Evolutionary conservation across 2,888 invertebrate genomes (phyloP).

Genomic region (Abrostola tripartita): DNA sequence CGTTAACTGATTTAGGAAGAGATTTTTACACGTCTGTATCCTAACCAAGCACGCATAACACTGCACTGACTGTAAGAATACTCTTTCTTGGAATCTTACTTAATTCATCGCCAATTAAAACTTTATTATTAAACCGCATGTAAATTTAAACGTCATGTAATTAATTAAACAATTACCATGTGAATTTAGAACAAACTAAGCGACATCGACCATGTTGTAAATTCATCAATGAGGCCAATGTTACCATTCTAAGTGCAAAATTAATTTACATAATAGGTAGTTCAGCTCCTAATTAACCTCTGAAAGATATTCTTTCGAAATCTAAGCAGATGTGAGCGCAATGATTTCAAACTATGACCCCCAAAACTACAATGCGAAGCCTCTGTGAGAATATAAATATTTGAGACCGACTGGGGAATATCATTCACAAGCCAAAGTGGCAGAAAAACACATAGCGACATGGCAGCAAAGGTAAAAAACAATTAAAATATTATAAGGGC

Average conservation of each 20-base stretch:
- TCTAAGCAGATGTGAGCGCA: conserved; percentile 64
- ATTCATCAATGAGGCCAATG: conserved; percentile 60
- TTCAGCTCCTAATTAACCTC: conserved; percentile 71
- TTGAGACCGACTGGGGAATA: conserved; percentile 61
- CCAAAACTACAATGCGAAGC: conserved; percentile 69
- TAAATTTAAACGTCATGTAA: conserved; percentile 15
- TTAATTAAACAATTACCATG: conserved; percentile 19
- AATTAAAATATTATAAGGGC: conserved; percentile 6
- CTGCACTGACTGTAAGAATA: not conserved
- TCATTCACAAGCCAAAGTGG: conserved; percentile 69
- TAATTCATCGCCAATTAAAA: not conserved
- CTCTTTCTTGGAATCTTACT: not conserved
- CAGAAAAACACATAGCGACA: conserved; percentile 64
- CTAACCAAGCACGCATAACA: not conserved
- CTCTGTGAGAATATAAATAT: conserved; percentile 75
- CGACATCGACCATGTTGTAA: conserved; percentile 45
- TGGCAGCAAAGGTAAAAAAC: conserved; percentile 74
- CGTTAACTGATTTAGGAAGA: not conserved
- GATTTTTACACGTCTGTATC: not conserved
- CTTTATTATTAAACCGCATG: conserved; percentile 14
- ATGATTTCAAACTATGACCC: conserved; percentile 73
- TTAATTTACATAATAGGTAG: conserved; percentile 67
- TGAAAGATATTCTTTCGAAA: conserved; percentile 67
- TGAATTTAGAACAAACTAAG: conserved; percentile 24
- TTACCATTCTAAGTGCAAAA: conserved; percentile 63